phyloP scores from a whole-genome alignment of 2,797 vertebrate genomes.

The Acridotheres tristis region DNA sequence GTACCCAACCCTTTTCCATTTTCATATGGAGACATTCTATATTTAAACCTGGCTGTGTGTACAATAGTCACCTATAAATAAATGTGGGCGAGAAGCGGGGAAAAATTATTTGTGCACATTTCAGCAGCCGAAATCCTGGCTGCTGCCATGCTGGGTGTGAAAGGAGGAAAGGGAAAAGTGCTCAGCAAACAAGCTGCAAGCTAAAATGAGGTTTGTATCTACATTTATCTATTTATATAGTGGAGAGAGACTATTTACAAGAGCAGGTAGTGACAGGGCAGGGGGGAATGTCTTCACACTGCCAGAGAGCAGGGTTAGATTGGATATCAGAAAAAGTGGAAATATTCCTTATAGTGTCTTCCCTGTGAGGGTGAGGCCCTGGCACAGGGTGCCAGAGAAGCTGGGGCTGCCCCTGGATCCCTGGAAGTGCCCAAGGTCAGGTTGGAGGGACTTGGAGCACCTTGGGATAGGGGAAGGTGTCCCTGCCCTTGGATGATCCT shows the following conservation, averaged over 20 bases:
- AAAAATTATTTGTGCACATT: conserved; percentile 30
- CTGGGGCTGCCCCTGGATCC: not conserved
- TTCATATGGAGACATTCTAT: not conserved
- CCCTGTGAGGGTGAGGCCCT: not conserved
- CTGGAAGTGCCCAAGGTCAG: not conserved
- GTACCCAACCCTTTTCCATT: not conserved
- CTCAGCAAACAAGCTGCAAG: not conserved
- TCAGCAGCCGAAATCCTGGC: conserved; percentile 22
- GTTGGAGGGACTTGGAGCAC: fast-evolving
- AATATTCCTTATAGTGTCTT: not conserved
- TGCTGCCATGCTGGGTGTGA: not conserved
- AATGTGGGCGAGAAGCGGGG: not conserved
- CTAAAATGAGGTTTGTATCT: not conserved
- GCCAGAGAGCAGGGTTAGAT: not conserved
- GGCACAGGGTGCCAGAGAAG: not conserved
- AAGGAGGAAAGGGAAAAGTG: not conserved
- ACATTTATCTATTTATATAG: not conserved
- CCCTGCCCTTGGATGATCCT: not conserved
- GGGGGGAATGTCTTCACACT: not conserved
- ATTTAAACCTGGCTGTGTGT: conserved; percentile 4
- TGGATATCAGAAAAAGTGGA: not conserved
- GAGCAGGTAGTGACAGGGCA: not conserved
- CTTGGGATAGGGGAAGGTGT: not conserved
- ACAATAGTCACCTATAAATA: conserved; percentile 53
- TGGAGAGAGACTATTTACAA: not conserved